These are phyloP conservation scores for Agrotis exclamationis DNA, from an alignment of 2,888 invertebrate species.

Conservation along the genomic window DNA sequence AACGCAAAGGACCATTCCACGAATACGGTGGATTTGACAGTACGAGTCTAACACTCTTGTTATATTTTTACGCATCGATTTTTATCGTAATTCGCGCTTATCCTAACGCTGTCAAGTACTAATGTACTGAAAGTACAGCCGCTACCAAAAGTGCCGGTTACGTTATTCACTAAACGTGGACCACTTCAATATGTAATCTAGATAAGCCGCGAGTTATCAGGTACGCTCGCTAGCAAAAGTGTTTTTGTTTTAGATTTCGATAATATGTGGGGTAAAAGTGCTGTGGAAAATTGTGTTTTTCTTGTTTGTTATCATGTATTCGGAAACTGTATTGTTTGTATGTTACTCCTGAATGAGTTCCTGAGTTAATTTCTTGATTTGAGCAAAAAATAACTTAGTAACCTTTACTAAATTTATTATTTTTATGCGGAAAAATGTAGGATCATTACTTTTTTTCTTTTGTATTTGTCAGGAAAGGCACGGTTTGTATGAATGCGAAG, in stretches of 20 bases:
- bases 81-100: background rate
- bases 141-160: conserved; percentile 49
- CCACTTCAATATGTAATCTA: conserved; percentile 55
- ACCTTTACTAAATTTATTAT: too few species aligned
- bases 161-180: conserved; percentile 58
- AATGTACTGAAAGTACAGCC: conserved; percentile 22
- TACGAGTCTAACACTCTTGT: too few species aligned
- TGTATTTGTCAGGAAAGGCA: too few species aligned
- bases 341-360: too few species aligned
- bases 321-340: background rate
- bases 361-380: too few species aligned
- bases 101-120: background rate
- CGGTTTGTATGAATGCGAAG: too few species aligned
- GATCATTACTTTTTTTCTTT: too few species aligned
- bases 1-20: too few species aligned
- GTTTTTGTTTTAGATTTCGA: conserved; percentile 40
- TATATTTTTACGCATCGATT: too few species aligned
- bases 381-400: too few species aligned
- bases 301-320: conserved; percentile 6
- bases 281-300: background rate
- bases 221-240: conserved; percentile 36
- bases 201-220: conserved; percentile 59
- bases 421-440: too few species aligned
- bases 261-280: conserved; percentile 8
- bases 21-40: too few species aligned